A percentile compares a stretch with the other conserved stretches of the same genome.
Conservation (phyloP, 2,113 vertebrate genomes). For the Pandion haliaetus region DNA sequence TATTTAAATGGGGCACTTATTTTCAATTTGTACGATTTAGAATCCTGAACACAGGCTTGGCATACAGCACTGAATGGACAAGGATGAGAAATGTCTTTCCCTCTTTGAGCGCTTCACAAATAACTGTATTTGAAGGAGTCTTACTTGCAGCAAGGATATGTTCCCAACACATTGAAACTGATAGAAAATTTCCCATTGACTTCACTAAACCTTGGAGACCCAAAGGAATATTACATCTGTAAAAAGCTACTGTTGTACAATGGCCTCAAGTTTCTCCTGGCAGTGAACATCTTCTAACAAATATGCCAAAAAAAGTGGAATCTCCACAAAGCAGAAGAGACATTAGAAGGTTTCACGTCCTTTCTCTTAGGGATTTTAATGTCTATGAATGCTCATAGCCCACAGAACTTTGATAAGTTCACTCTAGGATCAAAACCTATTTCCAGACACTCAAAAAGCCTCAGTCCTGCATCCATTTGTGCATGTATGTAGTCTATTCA, state of each 20-base stretch:
- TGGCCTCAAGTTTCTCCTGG: neutral
- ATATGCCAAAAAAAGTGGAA: neutral
- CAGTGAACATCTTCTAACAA: neutral
- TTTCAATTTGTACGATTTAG: neutral
- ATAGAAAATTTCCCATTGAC: neutral
- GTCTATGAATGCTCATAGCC: neutral
- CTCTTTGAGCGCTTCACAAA: neutral
- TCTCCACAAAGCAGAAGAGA: neutral
- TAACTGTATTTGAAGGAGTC: neutral
- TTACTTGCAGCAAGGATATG: neutral
- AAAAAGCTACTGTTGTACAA: neutral
- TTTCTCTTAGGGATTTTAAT: slow-evolving; percentile 14
- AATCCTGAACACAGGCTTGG: neutral
- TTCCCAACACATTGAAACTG: neutral
- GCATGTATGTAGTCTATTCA: neutral
- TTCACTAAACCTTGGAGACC: neutral
- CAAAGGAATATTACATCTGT: neutral
- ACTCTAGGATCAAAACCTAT: neutral
- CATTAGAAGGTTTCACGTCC: neutral
- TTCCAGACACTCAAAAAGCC: neutral
- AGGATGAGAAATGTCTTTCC: neutral
- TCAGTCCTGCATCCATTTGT: neutral
- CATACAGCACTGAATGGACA: neutral
- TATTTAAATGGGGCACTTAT: neutral
- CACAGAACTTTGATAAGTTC: neutral